Base-by-base conservation (phyloP, 2,888 invertebrate species). In the Drosophila kambysellisi region DNA sequence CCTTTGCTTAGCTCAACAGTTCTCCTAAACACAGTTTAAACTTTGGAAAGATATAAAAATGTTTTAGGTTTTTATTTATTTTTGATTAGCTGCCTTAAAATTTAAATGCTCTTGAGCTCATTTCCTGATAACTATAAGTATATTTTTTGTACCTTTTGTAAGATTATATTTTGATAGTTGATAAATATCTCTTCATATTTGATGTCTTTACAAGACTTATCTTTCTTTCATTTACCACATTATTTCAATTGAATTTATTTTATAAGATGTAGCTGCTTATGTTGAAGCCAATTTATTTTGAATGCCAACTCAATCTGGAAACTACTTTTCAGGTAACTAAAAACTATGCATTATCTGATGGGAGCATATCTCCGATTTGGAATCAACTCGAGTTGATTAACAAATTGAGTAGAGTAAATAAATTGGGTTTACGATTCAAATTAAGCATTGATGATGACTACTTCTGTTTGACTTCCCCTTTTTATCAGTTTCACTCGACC, bases 391-490 rank as follows among this genome's bases (percentile, higher is more conserved):
- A 41, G 39, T 39, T 41, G 30, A 60, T 64, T 32, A 33, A 53
- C 32, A 33, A 29, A 29, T 12, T 12, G 5, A 3, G 33, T 29
- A 20, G 25, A 69, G n/a, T 60, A 5, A 60, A 58, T 12, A n/a
- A 74, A 61, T 53, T 37, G 39, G 35, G 37, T 58, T 78, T 65
- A 76, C 54, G 79, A 75, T 59, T 46, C 70, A 15, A 17, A 25
- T 60, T 53, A 39, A 48, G 32, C 43, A 59, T 43, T 48, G 59
- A 48, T 74, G 51, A 43, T 17, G 35, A 53, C 35, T 25, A 35
- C 39, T 15, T 3, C 17, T 46, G 48, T 53, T 74, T 56, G 65
- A 52, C 65, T 77, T 70, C 79, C 70, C 79, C 70, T 51, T 50
- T 54, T 59, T 63, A 41, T 35, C 37, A 48, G 30, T 57, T 57